phyloP scores from a whole-genome alignment of 2,888 invertebrate species.

The Archips xylosteana region DNA sequence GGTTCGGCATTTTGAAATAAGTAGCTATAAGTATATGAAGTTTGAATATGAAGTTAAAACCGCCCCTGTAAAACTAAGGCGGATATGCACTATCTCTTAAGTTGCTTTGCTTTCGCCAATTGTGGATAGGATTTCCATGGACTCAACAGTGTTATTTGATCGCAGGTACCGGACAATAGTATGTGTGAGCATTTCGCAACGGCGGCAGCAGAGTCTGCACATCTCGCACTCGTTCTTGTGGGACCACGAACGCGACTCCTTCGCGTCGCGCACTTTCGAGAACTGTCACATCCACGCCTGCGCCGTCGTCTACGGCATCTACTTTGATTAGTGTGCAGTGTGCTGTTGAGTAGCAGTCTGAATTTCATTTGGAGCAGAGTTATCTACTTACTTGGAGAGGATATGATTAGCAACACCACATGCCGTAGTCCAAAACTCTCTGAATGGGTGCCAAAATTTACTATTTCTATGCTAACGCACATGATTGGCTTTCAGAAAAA shows the following conservation, averaged over 20 bases:
- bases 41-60: too few species aligned
- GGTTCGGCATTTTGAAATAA: too few species aligned
- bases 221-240: conserved; percentile 88
- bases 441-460: not conserved
- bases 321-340: conserved; percentile 85
- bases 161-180: conserved; percentile 88
- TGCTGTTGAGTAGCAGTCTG: not conserved
- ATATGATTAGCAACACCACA: not conserved
- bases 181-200: conserved; percentile 88
- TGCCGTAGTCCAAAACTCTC: not conserved
- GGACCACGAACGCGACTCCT: conserved; percentile 88
- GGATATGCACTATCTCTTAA: too few species aligned
- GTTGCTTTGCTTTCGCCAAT: too few species aligned
- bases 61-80: too few species aligned
- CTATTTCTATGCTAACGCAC: not conserved
- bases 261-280: conserved; percentile 86
- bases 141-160: conserved; percentile 44
- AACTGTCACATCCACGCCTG: conserved; percentile 87
- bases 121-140: not conserved
- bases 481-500: not conserved
- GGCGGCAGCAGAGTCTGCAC: conserved; percentile 87
- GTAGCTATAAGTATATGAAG: too few species aligned
- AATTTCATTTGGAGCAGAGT: not conserved
- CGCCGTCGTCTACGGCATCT: conserved; percentile 88
- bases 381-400: not conserved